Conservation (phyloP, 1,140 invertebrate genomes). For the Aethina tumida region DNA sequence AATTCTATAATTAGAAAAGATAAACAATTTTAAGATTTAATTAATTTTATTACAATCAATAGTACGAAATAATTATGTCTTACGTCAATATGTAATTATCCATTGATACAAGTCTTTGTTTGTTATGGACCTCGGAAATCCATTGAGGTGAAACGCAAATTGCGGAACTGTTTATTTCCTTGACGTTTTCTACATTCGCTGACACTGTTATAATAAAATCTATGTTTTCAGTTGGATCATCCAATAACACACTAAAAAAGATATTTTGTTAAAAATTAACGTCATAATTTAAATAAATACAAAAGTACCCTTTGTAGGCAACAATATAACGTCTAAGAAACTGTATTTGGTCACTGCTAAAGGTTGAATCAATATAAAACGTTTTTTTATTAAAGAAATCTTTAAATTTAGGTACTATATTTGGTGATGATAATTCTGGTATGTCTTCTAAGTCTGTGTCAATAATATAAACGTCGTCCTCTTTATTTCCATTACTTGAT, state of each 20-base stretch:
- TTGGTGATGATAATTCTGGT: slow-evolving; percentile 3
- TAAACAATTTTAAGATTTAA: too few relatives aligned
- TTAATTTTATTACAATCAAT: too few relatives aligned
- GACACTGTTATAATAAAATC: slow-evolving; percentile 22
- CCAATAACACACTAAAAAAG: not conserved
- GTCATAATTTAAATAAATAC: not conserved
- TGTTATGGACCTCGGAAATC: slow-evolving; percentile 29
- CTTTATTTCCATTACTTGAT: not conserved
- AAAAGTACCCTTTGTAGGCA: slow-evolving; percentile 28
- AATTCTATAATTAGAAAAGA: too few relatives aligned
- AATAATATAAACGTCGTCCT: slow-evolving; percentile 1
- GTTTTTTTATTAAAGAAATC: slow-evolving; percentile 23
- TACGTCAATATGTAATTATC: too few relatives aligned
- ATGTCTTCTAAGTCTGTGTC: slow-evolving; percentile 12
- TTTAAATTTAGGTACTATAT: slow-evolving; percentile 15
- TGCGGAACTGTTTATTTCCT: slow-evolving; percentile 13
- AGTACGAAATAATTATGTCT: too few relatives aligned
- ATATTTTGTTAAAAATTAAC: not conserved
- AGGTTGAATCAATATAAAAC: slow-evolving; percentile 27
- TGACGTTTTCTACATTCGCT: slow-evolving; percentile 16
- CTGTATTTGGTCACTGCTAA: slow-evolving; percentile 16
- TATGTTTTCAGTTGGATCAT: slow-evolving; percentile 12
- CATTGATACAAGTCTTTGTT: slow-evolving; percentile 17
- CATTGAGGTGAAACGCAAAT: slow-evolving; percentile 23
- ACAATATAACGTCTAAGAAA: slow-evolving; percentile 26